Evolutionary conservation across 2,888 invertebrate genomes (phyloP), one percentile per base, ranked within the genome.

Genomic region (Drosophila pseudotalamancana): DNA sequence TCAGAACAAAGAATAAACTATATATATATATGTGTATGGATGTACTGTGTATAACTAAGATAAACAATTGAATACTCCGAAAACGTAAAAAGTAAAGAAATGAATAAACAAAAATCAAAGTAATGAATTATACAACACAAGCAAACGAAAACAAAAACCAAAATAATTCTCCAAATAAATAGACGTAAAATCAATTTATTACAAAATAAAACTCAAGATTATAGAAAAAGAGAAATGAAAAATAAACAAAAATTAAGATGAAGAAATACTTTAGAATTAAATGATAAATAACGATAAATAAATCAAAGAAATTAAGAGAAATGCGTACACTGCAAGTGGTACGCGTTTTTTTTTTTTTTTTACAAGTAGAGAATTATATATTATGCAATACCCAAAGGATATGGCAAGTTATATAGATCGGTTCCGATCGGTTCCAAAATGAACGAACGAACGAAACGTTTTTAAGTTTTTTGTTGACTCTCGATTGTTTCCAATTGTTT

Each of bases 401-500:
- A 74, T 77, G 50, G 73, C 73, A 75, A 76, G 76, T 67, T 77
- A 67, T 65, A 40, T 37, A 51, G 57, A 54, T 64, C 67, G 64
- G 18, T 42, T 46, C 37, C 49, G 45, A 54, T 68, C 49, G 45
- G 51, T 62, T 56, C 42, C 34, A 9, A n/a, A 39, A 25, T 9
- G 25, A 25, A 40, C 39, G 25, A 60, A 34, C 25, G 39, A 56
- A 48, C 37, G 18, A 39, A 40, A 6, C 31, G 9, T 61, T 61
- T 60, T 68, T 57, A 77, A 71, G 55, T 78, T 81, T 74, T 59
- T 55, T 66, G 75, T 75, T 74, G 49, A 65, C 49, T 61, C 55
- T 65, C 65, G 49, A 70, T 74, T 73, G 73, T 57, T 71, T 82
- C 51, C 57, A 63, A 81, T 81, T 81, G 86, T 81, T 81, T 81